Percentiles rank a stretch among this genome's conserved stretches.
Evolutionary conservation across 2,113 vertebrate species (phyloP).

Genomic region (Melanerpes formicivorus): DNA sequence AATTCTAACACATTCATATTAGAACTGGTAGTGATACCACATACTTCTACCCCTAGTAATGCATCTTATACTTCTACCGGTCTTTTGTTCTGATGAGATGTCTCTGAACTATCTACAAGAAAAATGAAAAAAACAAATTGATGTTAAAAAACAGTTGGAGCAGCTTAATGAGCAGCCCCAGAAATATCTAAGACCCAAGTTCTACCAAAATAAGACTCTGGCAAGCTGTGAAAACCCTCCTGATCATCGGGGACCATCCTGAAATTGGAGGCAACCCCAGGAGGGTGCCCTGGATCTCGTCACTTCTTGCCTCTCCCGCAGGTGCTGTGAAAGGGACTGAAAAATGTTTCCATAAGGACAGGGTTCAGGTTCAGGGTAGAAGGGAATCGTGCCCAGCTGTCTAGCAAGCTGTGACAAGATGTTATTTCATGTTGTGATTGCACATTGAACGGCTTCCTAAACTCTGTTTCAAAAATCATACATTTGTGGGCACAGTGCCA

Average conservation of each 20-base stretch:
- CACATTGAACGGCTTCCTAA: neutral
- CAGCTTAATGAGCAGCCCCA: neutral
- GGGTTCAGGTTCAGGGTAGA: neutral
- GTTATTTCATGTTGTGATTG: constrained; percentile 21
- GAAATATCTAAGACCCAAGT: neutral
- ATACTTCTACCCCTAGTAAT: neutral
- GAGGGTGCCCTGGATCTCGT: neutral
- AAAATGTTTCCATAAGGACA: neutral
- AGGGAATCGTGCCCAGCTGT: neutral
- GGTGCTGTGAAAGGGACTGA: neutral
- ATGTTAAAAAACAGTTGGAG: neutral
- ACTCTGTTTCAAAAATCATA: neutral
- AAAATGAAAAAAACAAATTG: neutral
- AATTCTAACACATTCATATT: neutral
- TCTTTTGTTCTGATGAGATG: neutral
- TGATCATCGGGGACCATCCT: neutral
- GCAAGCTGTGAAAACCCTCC: neutral
- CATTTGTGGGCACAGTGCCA: neutral
- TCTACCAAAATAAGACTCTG: neutral
- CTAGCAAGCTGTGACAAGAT: neutral
- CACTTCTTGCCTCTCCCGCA: neutral
- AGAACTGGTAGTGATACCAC: neutral
- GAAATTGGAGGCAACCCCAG: fast-evolving
- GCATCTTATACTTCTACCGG: fast-evolving
- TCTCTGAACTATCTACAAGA: neutral